Base-by-base conservation (phyloP, 2,888 invertebrate species). In the Hofmannophila pseudospretella region DNA sequence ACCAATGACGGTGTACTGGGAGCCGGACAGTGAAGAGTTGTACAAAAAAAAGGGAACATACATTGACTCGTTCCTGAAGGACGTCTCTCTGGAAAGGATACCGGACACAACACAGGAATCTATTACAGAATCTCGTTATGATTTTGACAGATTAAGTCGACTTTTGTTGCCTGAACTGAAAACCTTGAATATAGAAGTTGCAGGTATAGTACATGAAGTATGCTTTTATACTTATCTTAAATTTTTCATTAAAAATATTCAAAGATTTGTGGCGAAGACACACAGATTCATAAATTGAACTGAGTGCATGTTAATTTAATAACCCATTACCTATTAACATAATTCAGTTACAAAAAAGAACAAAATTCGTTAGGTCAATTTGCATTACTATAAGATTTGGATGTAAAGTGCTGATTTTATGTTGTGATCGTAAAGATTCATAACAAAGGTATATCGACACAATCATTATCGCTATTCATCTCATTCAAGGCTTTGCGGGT, bases 1-100 rank as follows among this genome's bases (percentile, higher is more conserved):
- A 53, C 80, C 79, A 78, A 80, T 77, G 79, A 70, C 64, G 67
- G 77, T 68, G 38, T 88, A 86, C 58, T 88, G 88, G 88, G 81
- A 85, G 54, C 68, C 66, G 49, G 84, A 88, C 46, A 76, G 74
- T 56, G 49, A 70, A 54, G 54, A 69, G 42, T 58, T 69, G 25
- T 49, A 54, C 39, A 68, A 71, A 42, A 72, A 67, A 36, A 71
- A 84, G 47, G 73, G 74, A 57, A 65, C 62, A 22, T 79, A 67
- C 41, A 75, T 79, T 56, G 87, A 88, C 62, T 61, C 77, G 29
- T 87, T 68, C 51, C 57, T 72, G 41, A 71, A 73, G 49, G 76
- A 74, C 49, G 59, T 56, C 35, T 71, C 64, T 44, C 61, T 78
- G 51, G 67, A 73, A 41, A 71, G 75, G 48, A 85, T 82, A 68